Evolutionary conservation across 2,888 invertebrate genomes (phyloP), one percentile per base, ranked within the genome.

Genomic region (Tolmerus cingulatus): DNA sequence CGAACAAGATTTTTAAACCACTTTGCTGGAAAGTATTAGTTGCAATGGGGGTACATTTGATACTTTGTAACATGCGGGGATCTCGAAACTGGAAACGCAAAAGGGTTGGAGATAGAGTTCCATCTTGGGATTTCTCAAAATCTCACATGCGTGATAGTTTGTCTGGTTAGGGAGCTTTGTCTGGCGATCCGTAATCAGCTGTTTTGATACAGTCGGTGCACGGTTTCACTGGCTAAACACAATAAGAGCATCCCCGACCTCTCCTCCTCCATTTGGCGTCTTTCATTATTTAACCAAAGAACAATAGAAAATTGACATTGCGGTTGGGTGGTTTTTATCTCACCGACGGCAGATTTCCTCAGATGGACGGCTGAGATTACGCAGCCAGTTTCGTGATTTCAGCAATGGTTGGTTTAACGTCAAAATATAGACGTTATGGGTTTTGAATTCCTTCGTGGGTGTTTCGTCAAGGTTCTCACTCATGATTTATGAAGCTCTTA

Each of bases 301-400:
- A 78, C 78, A 78, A 78, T 78, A 46, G 78, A 46, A 46, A 78
- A 78, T 78, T 78, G 78, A 78, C 78, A 78, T 78, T 46, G 78
- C 78, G 78, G 78, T 78, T 78, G 78, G 78, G 23, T 78, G 78
- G 46, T 78, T 46, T 77, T 23, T 40, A 46, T 23, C 40, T 23
- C 14, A 16, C 46, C 46, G 78, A 78, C 78, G 43, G 43, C 43
- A 78, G 46, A 78, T 43, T 78, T 78, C 78, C 78, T 78, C 9
- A 78, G 78, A 78, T 78, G n/a, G 78, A 40, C 78, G 78, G 14
- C 43, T 78, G 46, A 78, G 78, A 78, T 78, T 78, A 78, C 46
- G 43, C 40, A 27, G 78, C 3, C 78, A 12, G 78, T 19, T 78
- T 43, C 40, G 78, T 14, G 40, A 78, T 78, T 78, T 78, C 78